Evolutionary conservation across 2,113 vertebrate species (phyloP).

Genomic region (Planiliza haematocheilus): DNA sequence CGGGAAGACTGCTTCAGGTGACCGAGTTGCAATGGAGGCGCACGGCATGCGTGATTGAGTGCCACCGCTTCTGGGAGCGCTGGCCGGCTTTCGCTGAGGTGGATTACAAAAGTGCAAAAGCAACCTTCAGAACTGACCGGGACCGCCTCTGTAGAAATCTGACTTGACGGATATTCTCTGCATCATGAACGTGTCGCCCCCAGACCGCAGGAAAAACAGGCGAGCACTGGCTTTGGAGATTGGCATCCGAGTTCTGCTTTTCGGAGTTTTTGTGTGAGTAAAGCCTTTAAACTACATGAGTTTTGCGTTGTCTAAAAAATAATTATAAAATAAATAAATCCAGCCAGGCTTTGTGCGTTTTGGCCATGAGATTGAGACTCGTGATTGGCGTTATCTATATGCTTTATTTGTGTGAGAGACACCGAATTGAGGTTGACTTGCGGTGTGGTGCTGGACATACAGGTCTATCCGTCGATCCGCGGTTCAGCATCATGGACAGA

Average conservation of each 20-base stretch:
- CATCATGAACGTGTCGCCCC: conserved; percentile 83
- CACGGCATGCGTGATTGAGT: conserved; percentile 52
- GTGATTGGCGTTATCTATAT: background rate
- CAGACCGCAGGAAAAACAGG: conserved; percentile 83
- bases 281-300: background rate
- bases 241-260: conserved; percentile 83
- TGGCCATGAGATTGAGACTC: background rate
- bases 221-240: conserved; percentile 83
- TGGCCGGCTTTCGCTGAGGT: conserved; percentile 22
- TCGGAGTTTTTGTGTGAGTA: conserved; percentile 88
- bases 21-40: conserved; percentile 64
- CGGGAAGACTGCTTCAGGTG: conserved; percentile 62
- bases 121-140: conserved; percentile 28
- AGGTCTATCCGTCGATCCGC: conserved; percentile 22
- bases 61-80: conserved; percentile 20
- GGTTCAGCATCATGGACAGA: conserved; percentile 47
- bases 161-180: conserved; percentile 56
- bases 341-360: background rate
- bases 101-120: conserved; percentile 71
- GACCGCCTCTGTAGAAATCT: background rate
- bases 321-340: background rate
- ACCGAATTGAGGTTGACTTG: background rate
- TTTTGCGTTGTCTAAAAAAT: background rate
- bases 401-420: background rate
- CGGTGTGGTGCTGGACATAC: conserved; percentile 53